phyloP scores from a whole-genome alignment of 2,888 invertebrate species.

The Aethes cnicana region DNA sequence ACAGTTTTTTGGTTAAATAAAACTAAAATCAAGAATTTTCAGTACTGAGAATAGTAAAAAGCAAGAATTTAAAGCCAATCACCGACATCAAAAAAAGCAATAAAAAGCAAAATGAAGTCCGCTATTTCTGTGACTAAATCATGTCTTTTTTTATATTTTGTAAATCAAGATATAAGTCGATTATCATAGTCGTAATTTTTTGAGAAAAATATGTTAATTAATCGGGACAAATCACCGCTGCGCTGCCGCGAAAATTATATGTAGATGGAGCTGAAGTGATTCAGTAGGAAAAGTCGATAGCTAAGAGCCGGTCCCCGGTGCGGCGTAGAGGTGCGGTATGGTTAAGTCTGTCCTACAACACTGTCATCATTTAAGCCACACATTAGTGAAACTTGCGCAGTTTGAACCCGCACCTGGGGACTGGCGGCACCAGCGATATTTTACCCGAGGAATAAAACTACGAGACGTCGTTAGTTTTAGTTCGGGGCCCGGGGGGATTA shows the following conservation, averaged over 20 bases:
- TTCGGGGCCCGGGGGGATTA: slow-evolving; percentile 44
- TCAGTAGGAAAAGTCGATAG: slow-evolving; percentile 35
- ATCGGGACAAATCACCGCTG: neutral
- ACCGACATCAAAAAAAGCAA: too few relatives aligned
- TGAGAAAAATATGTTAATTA: neutral
- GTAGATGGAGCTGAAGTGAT: neutral
- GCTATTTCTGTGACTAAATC: too few relatives aligned
- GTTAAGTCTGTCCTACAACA: slow-evolving; percentile 58
- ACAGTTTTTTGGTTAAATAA: too few relatives aligned
- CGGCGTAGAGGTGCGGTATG: slow-evolving; percentile 40
- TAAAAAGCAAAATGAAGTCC: too few relatives aligned
- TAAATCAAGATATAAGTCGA: too few relatives aligned
- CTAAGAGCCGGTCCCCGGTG: slow-evolving; percentile 5
- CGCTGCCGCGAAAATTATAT: neutral
- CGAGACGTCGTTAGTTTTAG: slow-evolving; percentile 63
- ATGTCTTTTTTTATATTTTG: too few relatives aligned
- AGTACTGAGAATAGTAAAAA: too few relatives aligned
- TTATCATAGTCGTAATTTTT: neutral
- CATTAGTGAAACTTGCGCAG: slow-evolving; percentile 78
- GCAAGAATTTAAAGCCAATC: too few relatives aligned
- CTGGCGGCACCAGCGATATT: slow-evolving; percentile 67
- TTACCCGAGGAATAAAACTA: slow-evolving; percentile 62
- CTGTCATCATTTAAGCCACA: slow-evolving; percentile 79
- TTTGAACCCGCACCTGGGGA: slow-evolving; percentile 72
- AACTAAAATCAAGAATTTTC: too few relatives aligned